Percentiles rank a stretch among this genome's conserved stretches.
These are phyloP conservation scores for Heliothis subflexa DNA, from an alignment of 1,140 invertebrate species.

Conservation along the genomic window DNA sequence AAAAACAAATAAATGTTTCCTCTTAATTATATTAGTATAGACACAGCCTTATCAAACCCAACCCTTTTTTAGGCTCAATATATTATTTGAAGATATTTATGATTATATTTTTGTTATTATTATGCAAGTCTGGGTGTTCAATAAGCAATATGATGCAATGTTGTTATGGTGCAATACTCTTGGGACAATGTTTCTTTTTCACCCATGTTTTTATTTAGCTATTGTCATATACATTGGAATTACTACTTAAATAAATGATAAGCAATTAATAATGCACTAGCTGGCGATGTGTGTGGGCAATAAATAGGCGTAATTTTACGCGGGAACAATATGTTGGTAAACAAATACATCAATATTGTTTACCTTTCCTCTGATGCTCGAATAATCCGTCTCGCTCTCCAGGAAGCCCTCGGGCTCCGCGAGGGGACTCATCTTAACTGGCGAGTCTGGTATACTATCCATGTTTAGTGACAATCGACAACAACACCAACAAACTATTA, in stretches of 20 bases:
- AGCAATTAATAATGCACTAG: neutral
- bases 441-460: conserved; percentile 73
- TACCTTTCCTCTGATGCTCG: conserved; percentile 85
- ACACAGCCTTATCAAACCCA: too few species aligned
- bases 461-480: conserved; percentile 56
- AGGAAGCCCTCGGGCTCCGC: conserved; percentile 63
- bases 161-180: conserved; percentile 15
- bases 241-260: neutral
- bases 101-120: too few species aligned
- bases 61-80: too few species aligned
- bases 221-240: neutral
- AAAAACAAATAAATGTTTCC: too few species aligned
- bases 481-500: conserved; percentile 55
- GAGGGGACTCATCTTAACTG: conserved; percentile 62
- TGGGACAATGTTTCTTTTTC: neutral
- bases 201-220: neutral
- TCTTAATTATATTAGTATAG: too few species aligned
- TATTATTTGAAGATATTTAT: neutral
- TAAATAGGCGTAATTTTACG: conserved; percentile 40
- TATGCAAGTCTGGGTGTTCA: neutral
- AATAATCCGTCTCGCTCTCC: conserved; percentile 79
- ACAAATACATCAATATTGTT: conserved; percentile 47
- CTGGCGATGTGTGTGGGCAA: neutral
- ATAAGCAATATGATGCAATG: conserved; percentile 14
- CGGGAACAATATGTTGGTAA: conserved; percentile 58